These are phyloP conservation scores for Cranoglanis bouderius DNA, from an alignment of 2,113 vertebrate species.

Conservation along the genomic window DNA sequence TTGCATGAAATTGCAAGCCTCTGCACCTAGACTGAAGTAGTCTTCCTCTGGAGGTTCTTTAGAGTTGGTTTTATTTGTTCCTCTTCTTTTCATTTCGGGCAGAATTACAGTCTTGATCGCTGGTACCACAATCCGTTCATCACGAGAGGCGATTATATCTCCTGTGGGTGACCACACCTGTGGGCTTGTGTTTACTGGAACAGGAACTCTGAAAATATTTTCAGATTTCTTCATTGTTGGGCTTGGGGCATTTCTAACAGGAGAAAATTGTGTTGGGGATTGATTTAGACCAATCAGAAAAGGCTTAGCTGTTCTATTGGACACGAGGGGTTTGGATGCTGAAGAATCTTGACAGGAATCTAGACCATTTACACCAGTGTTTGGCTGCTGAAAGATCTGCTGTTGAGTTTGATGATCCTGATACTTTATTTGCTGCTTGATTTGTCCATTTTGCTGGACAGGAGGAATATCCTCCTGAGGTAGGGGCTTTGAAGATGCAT, in stretches of 20 bases:
- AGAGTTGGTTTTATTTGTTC: conserved; percentile 75
- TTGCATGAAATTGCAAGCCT: conserved; percentile 98
- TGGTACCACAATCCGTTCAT: conserved; percentile 91
- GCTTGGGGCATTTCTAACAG: conserved; percentile 62
- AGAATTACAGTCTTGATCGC: conserved; percentile 88
- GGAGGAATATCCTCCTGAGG: conserved; percentile 54
- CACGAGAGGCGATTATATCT: conserved; percentile 91
- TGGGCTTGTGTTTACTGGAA: conserved; percentile 64
- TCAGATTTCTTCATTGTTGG: conserved; percentile 76
- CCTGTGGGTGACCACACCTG: conserved; percentile 78
- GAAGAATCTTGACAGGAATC: conserved; percentile 61
- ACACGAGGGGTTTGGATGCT: conserved; percentile 69
- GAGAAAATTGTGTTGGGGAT: conserved; percentile 70
- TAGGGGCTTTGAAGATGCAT: conserved; percentile 46
- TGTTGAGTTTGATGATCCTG: conserved; percentile 58
- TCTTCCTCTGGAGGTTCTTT: conserved; percentile 83
- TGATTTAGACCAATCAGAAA: conserved; percentile 77
- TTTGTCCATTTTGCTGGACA: conserved; percentile 66
- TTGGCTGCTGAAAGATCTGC: conserved; percentile 47
- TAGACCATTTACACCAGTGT: conserved; percentile 73
- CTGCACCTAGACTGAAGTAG: conserved; percentile 94
- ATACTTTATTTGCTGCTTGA: conserved; percentile 56
- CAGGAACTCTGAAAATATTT: conserved; percentile 73
- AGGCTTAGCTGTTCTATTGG: conserved; percentile 88
- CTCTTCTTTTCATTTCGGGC: conserved; percentile 85